These are phyloP conservation scores for Electrona antarctica DNA, from an alignment of 2,113 vertebrate species.

Conservation along the genomic window DNA sequence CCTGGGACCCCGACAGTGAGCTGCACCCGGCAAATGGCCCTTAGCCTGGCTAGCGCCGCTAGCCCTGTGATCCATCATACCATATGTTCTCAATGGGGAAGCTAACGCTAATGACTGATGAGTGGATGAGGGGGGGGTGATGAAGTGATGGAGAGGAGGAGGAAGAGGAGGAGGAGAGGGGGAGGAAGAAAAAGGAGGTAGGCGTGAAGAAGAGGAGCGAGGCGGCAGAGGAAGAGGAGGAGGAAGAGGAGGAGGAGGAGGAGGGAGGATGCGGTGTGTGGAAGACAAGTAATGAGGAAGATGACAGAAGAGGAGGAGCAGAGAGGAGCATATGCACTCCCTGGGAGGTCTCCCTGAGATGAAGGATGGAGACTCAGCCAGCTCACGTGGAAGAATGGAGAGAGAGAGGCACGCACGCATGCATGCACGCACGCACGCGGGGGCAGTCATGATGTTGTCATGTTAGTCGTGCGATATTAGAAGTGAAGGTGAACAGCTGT, in stretches of 20 bases:
- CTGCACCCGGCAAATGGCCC: conserved; percentile 82
- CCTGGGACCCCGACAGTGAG: conserved; percentile 69
- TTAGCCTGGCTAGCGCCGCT: conserved; percentile 81
- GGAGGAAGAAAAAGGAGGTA: not conserved
- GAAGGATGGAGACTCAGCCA: conserved; percentile 63
- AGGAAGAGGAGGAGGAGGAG: not conserved
- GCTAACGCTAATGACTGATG: conserved; percentile 84
- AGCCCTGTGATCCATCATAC: conserved; percentile 84
- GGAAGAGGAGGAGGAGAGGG: conserved; percentile 12
- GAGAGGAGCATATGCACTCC: conserved; percentile 55
- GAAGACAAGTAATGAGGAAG: too few species aligned
- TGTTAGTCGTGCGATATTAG: too few species aligned
- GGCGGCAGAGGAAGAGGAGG: conserved; percentile 16
- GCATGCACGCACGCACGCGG: too few species aligned
- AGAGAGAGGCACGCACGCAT: not conserved
- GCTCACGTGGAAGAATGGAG: conserved; percentile 36
- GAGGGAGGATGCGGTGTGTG: not conserved
- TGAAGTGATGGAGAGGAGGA: conserved; percentile 4
- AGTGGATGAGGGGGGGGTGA: conserved; percentile 50
- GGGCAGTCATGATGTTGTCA: not conserved
- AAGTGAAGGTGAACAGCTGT: not conserved
- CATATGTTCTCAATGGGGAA: conserved; percentile 86
- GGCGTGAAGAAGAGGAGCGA: not conserved
- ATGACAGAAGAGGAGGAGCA: conserved; percentile 3
- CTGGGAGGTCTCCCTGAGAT: conserved; percentile 45